These are phyloP conservation scores for Hybognathus amarus DNA, from an alignment of 2,797 vertebrate genomes.

Conservation along the genomic window DNA sequence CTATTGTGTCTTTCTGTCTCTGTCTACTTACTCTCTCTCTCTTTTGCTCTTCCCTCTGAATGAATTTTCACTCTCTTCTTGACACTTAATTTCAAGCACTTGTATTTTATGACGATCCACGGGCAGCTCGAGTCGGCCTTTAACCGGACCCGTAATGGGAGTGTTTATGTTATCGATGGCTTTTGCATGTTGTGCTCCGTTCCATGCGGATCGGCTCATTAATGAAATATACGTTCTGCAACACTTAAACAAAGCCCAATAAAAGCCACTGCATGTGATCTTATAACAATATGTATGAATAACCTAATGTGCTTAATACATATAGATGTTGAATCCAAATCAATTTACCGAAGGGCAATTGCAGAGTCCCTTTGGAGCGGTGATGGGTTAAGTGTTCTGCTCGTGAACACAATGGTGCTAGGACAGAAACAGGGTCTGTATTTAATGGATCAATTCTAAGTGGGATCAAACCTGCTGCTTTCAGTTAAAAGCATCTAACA, in stretches of 20 bases:
- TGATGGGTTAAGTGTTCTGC: slow-evolving; percentile 27
- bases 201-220: background rate
- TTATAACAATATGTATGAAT: slow-evolving; percentile 33
- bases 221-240: slow-evolving; percentile 51
- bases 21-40: slow-evolving; percentile 11
- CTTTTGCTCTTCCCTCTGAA: slow-evolving; percentile 3
- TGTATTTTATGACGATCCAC: slow-evolving; percentile 4
- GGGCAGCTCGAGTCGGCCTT: background rate
- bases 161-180: slow-evolving; percentile 29
- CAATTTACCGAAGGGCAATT: background rate
- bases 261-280: background rate
- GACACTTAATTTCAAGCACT: slow-evolving; percentile 15
- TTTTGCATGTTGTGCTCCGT: background rate
- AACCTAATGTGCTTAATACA: background rate
- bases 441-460: slow-evolving; percentile 37
- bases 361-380: slow-evolving; percentile 3
- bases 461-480: slow-evolving; percentile 23
- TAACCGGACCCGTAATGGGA: background rate
- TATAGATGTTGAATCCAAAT: slow-evolving; percentile 20
- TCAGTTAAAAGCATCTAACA: slow-evolving; percentile 2
- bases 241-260: slow-evolving; percentile 3
- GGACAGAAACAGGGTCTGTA: background rate
- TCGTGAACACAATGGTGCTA: background rate
- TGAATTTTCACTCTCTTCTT: background rate
- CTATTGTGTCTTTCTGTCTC: slow-evolving; percentile 16